These are phyloP conservation scores for Cebus imitator DNA, from an alignment of 2,113 vertebrate species.

Conservation along the genomic window DNA sequence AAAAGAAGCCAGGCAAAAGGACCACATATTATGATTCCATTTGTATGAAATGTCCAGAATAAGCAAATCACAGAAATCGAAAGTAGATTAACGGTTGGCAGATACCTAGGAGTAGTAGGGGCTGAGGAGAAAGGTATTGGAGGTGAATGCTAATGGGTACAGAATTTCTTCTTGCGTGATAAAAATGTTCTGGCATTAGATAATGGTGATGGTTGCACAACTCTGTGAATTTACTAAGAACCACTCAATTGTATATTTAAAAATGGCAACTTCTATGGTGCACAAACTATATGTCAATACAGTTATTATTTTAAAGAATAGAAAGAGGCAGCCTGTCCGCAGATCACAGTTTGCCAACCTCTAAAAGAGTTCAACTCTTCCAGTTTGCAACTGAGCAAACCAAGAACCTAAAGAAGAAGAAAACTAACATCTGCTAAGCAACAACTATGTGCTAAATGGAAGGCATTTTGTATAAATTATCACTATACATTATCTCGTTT, in stretches of 20 bases:
- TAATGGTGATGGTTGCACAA: background rate
- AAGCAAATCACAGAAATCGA: background rate
- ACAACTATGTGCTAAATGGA: background rate
- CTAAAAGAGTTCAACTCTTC: background rate
- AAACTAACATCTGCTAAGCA: background rate
- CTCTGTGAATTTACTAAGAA: background rate
- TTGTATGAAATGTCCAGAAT: background rate
- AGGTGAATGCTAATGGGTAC: background rate
- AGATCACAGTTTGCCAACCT: background rate
- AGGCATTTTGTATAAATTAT: background rate
- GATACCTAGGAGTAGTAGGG: too few species aligned
- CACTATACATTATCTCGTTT: background rate
- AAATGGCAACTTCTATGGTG: background rate
- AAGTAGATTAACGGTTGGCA: background rate
- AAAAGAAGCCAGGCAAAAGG: background rate
- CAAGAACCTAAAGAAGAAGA: background rate
- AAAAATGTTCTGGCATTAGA: background rate
- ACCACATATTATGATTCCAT: background rate
- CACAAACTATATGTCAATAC: background rate
- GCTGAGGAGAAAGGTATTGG: background rate
- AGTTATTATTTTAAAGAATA: background rate
- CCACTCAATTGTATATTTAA: background rate
- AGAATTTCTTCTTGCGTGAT: background rate
- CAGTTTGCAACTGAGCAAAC: constrained; percentile 14
- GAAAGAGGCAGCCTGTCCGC: background rate